These are phyloP conservation scores for Pseudorhombus dupliciocellatus DNA, from an alignment of 2,113 vertebrate genomes.

Conservation along the genomic window DNA sequence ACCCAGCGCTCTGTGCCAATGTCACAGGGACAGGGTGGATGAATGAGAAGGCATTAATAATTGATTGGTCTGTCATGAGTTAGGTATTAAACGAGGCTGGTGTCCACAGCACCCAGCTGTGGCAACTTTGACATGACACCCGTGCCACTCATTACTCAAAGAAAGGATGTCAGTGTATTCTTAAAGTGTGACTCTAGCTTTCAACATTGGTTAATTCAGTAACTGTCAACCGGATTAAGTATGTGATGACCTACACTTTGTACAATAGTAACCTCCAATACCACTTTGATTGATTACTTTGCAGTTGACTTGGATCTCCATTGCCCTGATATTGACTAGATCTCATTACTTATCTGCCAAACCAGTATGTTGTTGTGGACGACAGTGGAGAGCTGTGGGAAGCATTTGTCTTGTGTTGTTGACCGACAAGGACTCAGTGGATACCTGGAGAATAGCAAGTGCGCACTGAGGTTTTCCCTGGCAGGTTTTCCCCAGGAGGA, in stretches of 20 bases:
- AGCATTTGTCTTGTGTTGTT: not conserved
- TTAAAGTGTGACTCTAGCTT: too few relatives aligned
- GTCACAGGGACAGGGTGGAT: not conserved
- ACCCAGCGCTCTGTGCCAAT: not conserved
- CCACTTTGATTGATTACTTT: too few relatives aligned
- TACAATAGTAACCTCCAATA: too few relatives aligned
- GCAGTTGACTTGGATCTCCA: too few relatives aligned
- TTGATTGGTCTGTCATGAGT: not conserved
- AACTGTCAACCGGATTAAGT: too few relatives aligned
- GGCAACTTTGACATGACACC: not conserved
- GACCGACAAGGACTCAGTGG: constrained; percentile 7
- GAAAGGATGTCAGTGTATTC: too few relatives aligned
- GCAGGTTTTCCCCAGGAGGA: constrained; percentile 20
- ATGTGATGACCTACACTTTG: too few relatives aligned
- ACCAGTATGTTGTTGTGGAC: not conserved
- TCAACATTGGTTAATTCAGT: too few relatives aligned
- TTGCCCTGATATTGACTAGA: not conserved
- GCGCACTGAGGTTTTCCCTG: too few relatives aligned
- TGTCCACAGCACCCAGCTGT: not conserved
- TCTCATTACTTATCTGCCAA: not conserved
- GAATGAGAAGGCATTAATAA: not conserved
- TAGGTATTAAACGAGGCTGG: not conserved
- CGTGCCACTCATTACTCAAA: not conserved
- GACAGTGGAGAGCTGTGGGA: not conserved
- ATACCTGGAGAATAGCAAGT: not conserved